Evolutionary conservation across 23 tunicate species (phyloP).

Genomic region (Ascidia mentula): DNA sequence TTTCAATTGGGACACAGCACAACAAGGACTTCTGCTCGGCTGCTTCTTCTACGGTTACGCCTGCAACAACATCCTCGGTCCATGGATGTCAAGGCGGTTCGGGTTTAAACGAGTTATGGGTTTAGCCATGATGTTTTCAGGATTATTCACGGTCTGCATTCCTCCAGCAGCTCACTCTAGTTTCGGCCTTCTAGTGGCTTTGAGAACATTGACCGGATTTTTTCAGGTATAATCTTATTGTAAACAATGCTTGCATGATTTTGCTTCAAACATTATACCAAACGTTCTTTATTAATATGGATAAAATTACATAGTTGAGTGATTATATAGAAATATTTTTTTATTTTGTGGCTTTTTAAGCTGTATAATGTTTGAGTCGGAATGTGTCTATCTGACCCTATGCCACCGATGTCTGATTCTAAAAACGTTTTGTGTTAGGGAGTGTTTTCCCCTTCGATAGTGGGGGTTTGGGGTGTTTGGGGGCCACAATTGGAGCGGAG

Average conservation of each 20-base stretch:
- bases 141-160: slow-evolving; percentile 39
- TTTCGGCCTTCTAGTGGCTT: slow-evolving; percentile 47
- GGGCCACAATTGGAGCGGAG: slow-evolving; percentile 77
- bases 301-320: too few species aligned
- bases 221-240: slow-evolving; percentile 65
- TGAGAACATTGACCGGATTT: slow-evolving; percentile 57
- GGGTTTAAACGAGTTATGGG: slow-evolving; percentile 69
- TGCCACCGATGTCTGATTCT: too few species aligned
- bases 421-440: too few species aligned
- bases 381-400: too few species aligned
- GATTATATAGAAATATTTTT: too few species aligned
- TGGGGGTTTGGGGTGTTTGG: slow-evolving; percentile 73
- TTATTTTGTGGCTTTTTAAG: too few species aligned
- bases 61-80: slow-evolving; percentile 60
- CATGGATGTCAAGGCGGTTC: slow-evolving; percentile 51
- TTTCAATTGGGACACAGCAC: slow-evolving; percentile 47
- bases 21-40: slow-evolving; percentile 50
- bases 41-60: slow-evolving; percentile 73
- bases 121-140: slow-evolving; percentile 51
- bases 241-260: too few species aligned
- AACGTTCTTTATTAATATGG: too few species aligned
- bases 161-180: slow-evolving; percentile 54
- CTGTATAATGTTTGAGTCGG: too few species aligned
- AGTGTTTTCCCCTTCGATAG: slow-evolving; percentile 50
- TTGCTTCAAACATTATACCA: too few species aligned